Conservation (phyloP, 2,797 vertebrate species). For the Chloroceryle inda region DNA sequence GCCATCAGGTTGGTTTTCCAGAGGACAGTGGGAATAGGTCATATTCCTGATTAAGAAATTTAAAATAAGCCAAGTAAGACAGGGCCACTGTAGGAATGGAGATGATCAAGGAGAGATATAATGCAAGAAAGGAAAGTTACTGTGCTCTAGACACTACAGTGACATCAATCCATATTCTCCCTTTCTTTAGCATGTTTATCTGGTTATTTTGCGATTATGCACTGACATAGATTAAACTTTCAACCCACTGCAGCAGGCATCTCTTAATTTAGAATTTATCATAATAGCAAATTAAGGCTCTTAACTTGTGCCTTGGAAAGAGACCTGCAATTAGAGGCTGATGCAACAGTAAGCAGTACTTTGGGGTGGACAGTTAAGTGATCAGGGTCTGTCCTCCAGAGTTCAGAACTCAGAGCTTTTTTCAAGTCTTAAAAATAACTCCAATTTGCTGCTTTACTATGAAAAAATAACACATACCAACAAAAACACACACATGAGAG, state of each 20-base stretch:
- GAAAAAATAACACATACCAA: too few species aligned
- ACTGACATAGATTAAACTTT: neutral
- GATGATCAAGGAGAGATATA: neutral
- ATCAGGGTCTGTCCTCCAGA: neutral
- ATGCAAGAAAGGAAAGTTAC: neutral
- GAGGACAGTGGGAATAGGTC: neutral
- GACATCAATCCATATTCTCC: neutral
- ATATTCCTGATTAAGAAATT: neutral
- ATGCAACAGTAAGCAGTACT: neutral
- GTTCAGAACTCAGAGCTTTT: neutral
- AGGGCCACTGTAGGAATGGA: neutral
- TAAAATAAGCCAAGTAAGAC: slow-evolving; percentile 5
- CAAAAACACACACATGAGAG: neutral
- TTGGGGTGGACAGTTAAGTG: neutral
- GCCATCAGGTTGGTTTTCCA: slow-evolving; percentile 16
- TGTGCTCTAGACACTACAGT: neutral
- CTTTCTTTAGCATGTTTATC: neutral
- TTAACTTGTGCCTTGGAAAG: neutral
- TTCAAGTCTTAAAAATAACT: neutral
- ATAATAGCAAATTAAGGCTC: too few species aligned
- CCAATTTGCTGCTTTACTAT: neutral
- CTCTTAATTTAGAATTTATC: neutral
- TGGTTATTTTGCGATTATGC: neutral
- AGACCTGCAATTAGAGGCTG: neutral
- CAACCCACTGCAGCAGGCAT: neutral